Evolutionary conservation across 2,888 invertebrate genomes (phyloP).

Genomic region (Petrolisthes manimaculis): DNA sequence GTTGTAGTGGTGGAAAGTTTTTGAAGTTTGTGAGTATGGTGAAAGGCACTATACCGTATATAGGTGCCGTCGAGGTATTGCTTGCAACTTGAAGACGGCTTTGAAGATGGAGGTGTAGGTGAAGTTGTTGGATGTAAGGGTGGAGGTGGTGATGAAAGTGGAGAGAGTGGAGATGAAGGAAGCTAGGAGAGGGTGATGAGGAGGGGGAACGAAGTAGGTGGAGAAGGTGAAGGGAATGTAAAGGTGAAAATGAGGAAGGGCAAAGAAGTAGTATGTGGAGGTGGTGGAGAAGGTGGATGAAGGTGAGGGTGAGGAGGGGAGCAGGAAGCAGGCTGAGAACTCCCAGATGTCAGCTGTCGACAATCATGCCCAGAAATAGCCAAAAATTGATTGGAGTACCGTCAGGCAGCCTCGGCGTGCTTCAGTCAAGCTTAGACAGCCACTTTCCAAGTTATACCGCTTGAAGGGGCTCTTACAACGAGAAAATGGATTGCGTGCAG

Average conservation of each 20-base stretch:
- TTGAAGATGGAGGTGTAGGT: not conserved
- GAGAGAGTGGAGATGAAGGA: not conserved
- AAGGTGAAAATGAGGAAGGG: too few species aligned
- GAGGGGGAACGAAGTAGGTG: not conserved
- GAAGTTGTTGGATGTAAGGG: not conserved
- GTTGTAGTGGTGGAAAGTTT: too few species aligned
- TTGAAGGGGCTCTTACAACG: too few species aligned
- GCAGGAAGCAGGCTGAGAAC: not conserved
- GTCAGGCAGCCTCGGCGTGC: too few species aligned
- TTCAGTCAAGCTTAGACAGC: too few species aligned
- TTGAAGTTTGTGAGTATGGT: too few species aligned
- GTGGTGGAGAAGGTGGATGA: not conserved
- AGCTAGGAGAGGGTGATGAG: not conserved
- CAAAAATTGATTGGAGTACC: too few species aligned
- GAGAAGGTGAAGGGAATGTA: not conserved
- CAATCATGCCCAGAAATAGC: too few species aligned
- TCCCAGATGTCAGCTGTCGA: too few species aligned
- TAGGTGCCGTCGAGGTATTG: not conserved
- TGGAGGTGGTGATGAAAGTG: not conserved
- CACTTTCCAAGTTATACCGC: too few species aligned
- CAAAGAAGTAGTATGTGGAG: not conserved
- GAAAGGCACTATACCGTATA: too few species aligned
- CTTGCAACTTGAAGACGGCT: not conserved
- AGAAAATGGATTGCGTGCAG: too few species aligned
- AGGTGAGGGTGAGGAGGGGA: not conserved